Evolutionary conservation across 2,888 invertebrate genomes (phyloP).

Genomic region (Drosophila flavopinicola): DNA sequence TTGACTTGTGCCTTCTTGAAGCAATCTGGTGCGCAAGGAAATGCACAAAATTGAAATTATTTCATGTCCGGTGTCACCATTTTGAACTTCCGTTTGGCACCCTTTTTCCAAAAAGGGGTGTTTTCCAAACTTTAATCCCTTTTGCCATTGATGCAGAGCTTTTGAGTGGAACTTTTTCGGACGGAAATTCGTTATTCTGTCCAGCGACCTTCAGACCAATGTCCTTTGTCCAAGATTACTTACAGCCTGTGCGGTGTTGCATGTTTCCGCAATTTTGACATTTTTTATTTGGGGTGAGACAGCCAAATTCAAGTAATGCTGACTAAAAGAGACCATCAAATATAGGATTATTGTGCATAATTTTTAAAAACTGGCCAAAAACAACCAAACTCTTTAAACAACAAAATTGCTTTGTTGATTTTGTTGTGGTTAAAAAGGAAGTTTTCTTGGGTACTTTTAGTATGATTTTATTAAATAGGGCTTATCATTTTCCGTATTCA

Average conservation of each 20-base stretch:
- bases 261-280: conserved; percentile 44
- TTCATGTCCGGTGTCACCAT: conserved; percentile 80
- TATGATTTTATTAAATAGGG: too few species aligned
- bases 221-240: conserved; percentile 36
- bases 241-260: conserved; percentile 39
- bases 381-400: not conserved
- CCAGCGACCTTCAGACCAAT: conserved; percentile 46
- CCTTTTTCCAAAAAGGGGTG: conserved; percentile 36
- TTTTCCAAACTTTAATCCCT: conserved; percentile 48
- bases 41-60: conserved; percentile 80
- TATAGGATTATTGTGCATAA: conserved; percentile 44
- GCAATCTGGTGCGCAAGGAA: conserved; percentile 65
- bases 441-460: not conserved
- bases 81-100: conserved; percentile 63
- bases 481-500: not conserved
- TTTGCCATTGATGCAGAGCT: conserved; percentile 65
- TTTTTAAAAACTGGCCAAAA: conserved; percentile 8
- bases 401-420: conserved; percentile 14
- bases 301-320: not conserved
- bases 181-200: conserved; percentile 67
- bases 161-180: conserved; percentile 40
- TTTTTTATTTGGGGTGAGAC: conserved; percentile 5
- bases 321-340: not conserved
- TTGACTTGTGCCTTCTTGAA: conserved; percentile 43
- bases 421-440: conserved; percentile 25